Percentiles rank a stretch among this genome's conserved stretches.
Conservation (phyloP, 2,888 invertebrate genomes). For the Brenthis daphne region DNA sequence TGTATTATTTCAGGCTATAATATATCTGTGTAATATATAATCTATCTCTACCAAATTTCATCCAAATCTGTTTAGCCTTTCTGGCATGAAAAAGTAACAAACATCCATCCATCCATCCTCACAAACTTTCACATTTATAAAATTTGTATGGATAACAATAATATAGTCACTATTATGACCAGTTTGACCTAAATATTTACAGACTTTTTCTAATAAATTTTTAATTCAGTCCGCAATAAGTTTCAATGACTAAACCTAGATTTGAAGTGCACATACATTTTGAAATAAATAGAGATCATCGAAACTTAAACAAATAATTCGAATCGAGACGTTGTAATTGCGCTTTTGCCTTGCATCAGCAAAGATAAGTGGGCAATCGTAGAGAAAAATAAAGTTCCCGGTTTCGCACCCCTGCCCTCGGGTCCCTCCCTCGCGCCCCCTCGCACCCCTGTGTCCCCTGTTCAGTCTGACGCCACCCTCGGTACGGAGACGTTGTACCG, state of each 20-base stretch:
- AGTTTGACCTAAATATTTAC: too few species aligned
- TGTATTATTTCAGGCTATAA: too few species aligned
- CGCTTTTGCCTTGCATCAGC: constrained; percentile 50
- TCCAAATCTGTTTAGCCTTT: too few species aligned
- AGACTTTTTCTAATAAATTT: too few species aligned
- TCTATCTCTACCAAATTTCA: too few species aligned
- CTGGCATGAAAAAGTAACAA: too few species aligned
- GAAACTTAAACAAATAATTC: constrained; percentile 33
- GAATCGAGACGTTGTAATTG: constrained; percentile 47
- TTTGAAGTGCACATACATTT: constrained; percentile 2
- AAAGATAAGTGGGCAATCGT: constrained; percentile 52
- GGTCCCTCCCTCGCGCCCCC: constrained; percentile 40
- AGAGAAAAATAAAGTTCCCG: constrained; percentile 51
- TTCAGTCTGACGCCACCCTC: constrained; percentile 44
- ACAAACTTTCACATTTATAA: too few species aligned
- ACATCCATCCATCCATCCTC: too few species aligned
- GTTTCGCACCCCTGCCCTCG: constrained; percentile 45
- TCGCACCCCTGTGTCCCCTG: constrained; percentile 34
- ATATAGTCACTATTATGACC: too few species aligned
- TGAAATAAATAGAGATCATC: constrained; percentile 21
- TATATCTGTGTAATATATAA: too few species aligned
- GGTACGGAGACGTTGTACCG: constrained; percentile 31
- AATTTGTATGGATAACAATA: too few species aligned
- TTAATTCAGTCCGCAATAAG: too few species aligned
- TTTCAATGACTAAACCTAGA: neutral